These are phyloP conservation scores for Ornithoptera priamus DNA, from an alignment of 2,888 invertebrate species.

Conservation along the genomic window DNA sequence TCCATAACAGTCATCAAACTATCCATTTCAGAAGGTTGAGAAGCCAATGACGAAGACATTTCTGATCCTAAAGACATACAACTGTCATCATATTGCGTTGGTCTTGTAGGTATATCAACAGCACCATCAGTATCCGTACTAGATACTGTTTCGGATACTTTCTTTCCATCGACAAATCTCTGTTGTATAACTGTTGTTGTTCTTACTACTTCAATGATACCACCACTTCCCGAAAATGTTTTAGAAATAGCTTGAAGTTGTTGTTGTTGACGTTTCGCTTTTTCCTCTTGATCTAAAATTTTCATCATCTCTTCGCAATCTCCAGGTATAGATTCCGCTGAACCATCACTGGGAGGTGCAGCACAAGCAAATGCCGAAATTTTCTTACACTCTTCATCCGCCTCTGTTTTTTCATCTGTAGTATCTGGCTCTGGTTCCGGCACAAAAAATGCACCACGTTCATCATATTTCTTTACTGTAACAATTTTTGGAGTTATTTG, in stretches of 20 bases:
- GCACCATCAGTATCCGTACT: conserved; percentile 68
- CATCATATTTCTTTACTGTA: conserved; percentile 72
- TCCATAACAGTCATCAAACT: conserved; percentile 75
- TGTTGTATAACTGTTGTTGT: conserved; percentile 74
- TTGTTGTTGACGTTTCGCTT: conserved; percentile 47
- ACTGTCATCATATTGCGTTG: conserved; percentile 60
- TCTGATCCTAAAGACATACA: conserved; percentile 73
- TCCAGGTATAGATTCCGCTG: conserved; percentile 78
- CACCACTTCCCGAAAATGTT: conserved; percentile 56
- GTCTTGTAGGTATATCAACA: conserved; percentile 67
- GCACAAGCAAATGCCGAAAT: conserved; percentile 69
- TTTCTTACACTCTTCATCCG: conserved; percentile 69
- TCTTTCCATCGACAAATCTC: conserved; percentile 72
- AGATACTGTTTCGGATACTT: conserved; percentile 68
- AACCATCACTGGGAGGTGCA: conserved; percentile 72
- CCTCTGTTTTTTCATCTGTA: conserved; percentile 47
- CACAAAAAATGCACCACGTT: conserved; percentile 73
- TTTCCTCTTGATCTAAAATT: conserved; percentile 77
- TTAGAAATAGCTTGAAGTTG: conserved; percentile 42
- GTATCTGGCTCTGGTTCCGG: conserved; percentile 58
- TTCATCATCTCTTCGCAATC: conserved; percentile 82
- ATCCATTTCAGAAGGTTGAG: conserved; percentile 75
- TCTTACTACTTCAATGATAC: conserved; percentile 66
- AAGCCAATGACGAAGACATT: conserved; percentile 75
- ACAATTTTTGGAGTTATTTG: conserved; percentile 66